Evolutionary conservation across 2,888 invertebrate species (phyloP).

Genomic region (Maniola hyperantus): DNA sequence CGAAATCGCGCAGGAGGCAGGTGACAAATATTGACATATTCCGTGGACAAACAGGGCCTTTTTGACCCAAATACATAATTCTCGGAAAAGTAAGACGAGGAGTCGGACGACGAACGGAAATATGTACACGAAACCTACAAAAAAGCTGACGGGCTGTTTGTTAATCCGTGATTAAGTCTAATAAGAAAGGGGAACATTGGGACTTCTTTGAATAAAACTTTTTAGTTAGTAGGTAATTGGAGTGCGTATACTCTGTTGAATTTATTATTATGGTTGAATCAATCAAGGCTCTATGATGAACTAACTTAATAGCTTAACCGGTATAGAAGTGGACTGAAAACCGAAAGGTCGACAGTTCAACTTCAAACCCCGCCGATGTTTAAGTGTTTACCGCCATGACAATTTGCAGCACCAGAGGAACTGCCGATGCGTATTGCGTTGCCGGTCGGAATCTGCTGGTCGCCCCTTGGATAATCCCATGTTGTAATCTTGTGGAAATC

Average conservation of each 20-base stretch:
- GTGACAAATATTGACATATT: constrained; percentile 65
- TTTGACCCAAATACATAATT: constrained; percentile 64
- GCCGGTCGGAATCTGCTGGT: too few relatives aligned
- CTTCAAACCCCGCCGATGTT: too few relatives aligned
- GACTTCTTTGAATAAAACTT: constrained; percentile 19
- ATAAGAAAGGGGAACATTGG: constrained; percentile 37
- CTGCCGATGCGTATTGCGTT: too few relatives aligned
- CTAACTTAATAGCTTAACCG: too few relatives aligned
- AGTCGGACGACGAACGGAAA: constrained; percentile 30
- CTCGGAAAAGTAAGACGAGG: constrained; percentile 49
- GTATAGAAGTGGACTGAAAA: too few relatives aligned
- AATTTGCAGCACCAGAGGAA: too few relatives aligned
- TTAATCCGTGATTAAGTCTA: constrained; percentile 49
- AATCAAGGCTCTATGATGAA: too few relatives aligned
- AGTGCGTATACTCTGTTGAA: background rate
- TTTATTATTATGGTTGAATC: too few relatives aligned
- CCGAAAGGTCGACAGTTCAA: too few relatives aligned
- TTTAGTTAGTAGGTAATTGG: constrained; percentile 9
- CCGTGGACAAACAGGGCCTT: constrained; percentile 51
- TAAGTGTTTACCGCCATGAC: too few relatives aligned
- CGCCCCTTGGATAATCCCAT: too few relatives aligned
- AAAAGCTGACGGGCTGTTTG: constrained; percentile 27
- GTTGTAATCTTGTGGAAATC: too few relatives aligned
- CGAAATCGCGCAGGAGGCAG: constrained; percentile 41
- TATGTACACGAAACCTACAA: constrained; percentile 20